phyloP scores from a whole-genome alignment of 2,888 invertebrate genomes.

The Archips crataeganus region DNA sequence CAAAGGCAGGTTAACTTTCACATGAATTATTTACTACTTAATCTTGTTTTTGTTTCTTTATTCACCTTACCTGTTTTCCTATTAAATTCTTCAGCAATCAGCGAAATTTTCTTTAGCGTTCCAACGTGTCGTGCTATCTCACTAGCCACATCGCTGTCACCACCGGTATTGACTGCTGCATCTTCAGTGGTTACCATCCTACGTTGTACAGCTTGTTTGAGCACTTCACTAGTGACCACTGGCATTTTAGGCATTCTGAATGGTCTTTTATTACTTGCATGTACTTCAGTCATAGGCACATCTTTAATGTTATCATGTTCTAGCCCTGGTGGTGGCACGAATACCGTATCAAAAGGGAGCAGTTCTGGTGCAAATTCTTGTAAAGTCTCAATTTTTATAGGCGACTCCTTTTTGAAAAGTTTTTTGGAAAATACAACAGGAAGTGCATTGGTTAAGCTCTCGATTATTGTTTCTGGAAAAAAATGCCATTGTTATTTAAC shows the following conservation, averaged over 20 bases:
- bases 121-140: slow-evolving; percentile 72
- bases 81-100: slow-evolving; percentile 82
- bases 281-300: slow-evolving; percentile 45
- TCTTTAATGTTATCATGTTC: slow-evolving; percentile 45
- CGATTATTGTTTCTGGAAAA: slow-evolving; percentile 70
- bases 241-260: slow-evolving; percentile 80
- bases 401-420: slow-evolving; percentile 61
- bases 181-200: slow-evolving; percentile 59
- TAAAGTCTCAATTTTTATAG: slow-evolving; percentile 66
- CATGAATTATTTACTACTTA: too few species aligned
- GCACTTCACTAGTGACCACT: slow-evolving; percentile 65
- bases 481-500: background rate
- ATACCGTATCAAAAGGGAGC: slow-evolving; percentile 61
- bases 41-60: background rate
- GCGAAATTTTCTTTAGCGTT: slow-evolving; percentile 74
- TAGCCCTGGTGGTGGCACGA: slow-evolving; percentile 47
- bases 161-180: slow-evolving; percentile 66
- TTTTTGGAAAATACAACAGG: slow-evolving; percentile 68
- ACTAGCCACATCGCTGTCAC: slow-evolving; percentile 70
- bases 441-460: slow-evolving; percentile 72
- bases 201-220: slow-evolving; percentile 59
- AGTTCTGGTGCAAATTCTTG: slow-evolving; percentile 71
- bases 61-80: slow-evolving; percentile 72
- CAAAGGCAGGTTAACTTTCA: background rate
- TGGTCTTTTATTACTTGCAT: slow-evolving; percentile 41